Evolutionary conservation across 2,797 vertebrate genomes (phyloP).

Genomic region (Falco columbarius): DNA sequence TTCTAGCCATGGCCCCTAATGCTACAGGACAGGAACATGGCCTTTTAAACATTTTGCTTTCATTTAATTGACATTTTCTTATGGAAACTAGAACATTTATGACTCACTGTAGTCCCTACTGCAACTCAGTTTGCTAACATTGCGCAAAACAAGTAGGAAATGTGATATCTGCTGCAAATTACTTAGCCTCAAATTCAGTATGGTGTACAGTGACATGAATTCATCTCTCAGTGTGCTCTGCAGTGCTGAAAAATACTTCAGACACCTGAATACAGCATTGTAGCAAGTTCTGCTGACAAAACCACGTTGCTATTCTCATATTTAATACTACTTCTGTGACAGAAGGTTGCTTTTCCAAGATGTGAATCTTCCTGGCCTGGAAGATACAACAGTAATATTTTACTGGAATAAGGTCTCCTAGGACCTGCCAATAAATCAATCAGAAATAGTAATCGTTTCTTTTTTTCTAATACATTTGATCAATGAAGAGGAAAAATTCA

Average conservation of each 20-base stretch:
- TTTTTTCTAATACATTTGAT: constrained; percentile 1
- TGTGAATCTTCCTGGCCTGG: not conserved
- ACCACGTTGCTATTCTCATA: not conserved
- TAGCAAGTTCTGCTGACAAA: constrained; percentile 4
- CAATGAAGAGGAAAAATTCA: not conserved
- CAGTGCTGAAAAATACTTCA: not conserved
- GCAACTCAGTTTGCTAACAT: not conserved
- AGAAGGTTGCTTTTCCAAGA: not conserved
- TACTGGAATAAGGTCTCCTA: not conserved
- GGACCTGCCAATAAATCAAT: constrained; percentile 18
- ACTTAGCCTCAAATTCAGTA: not conserved
- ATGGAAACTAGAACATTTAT: not conserved
- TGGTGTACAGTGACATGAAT: not conserved
- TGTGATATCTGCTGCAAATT: not conserved
- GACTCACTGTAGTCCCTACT: not conserved
- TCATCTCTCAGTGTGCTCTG: not conserved
- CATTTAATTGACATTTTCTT: not conserved
- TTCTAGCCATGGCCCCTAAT: not conserved
- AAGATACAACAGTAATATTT: not conserved
- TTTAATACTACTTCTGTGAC: not conserved
- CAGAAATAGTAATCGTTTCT: not conserved
- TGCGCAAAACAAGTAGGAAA: not conserved
- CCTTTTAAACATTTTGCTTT: not conserved
- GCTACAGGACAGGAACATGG: not conserved
- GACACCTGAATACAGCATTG: not conserved